Evolutionary conservation across 1,140 invertebrate species (phyloP), one percentile per base, ranked within the genome.

Genomic region (Aphidius gifuensis): DNA sequence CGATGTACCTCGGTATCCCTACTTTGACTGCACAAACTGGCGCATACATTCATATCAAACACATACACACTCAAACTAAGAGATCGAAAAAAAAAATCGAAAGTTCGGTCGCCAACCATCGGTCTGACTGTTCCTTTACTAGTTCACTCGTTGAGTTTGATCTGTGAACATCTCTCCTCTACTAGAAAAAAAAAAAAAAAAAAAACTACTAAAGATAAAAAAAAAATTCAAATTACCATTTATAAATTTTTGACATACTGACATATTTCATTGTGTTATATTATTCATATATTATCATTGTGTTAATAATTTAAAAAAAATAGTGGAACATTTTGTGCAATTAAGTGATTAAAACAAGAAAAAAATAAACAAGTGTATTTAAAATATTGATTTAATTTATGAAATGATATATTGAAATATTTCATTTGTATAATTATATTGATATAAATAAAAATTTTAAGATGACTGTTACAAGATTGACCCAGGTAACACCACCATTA

Each of bases 391-490:
- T 32, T 32, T 32, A 32, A 32, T 32, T 32, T 32, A 32, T 32
- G 23, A 3, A 32, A 32, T 32, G 23, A 32, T 32, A 32, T 32
- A 32, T 16, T 16, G 16, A 16, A 68, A 71, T 75, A 80, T 77
- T 80, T 70, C 67, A 71, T 71, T 75, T 73, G 69, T 75, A 71
- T 77, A 76, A 69, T 73, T 79, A 73, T 75, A 68, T 66, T 64
- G 48, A 70, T 64, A 43, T 72, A 16, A 6, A 38, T 47, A 8
- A 50, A 49, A 11, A 5, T 45, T 45, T 47, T 62, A 77, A 64
- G 72, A 80, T 80, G 78, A 80, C 78, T 70, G 77, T 80, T 64
- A 64, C 78, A 60, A 80, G 76, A 66, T 79, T 79, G 78, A 77
- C 72, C 16, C 77, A 76, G 56, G 65, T 72, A 68, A 77, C 74